A percentile compares a stretch with the other conserved stretches of the same genome.
Evolutionary conservation across 1,140 invertebrate species (phyloP).

Genomic region (Micrasema minimum): DNA sequence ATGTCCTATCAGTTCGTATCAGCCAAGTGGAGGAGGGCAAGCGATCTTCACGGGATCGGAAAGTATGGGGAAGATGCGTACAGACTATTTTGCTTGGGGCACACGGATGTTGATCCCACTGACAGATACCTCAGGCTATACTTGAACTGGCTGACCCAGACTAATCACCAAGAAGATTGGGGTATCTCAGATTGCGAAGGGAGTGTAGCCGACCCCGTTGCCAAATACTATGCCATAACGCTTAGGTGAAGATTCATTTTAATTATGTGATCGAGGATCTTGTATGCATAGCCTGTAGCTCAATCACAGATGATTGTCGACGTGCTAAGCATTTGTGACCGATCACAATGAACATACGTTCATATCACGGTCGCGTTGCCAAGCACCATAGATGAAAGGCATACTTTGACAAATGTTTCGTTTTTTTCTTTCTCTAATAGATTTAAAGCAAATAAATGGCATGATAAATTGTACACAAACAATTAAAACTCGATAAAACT

Average conservation of each 20-base stretch:
- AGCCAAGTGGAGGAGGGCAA: constrained; percentile 66
- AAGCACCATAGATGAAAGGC: too few species aligned
- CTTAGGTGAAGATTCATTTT: constrained; percentile 49
- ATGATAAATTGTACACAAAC: too few species aligned
- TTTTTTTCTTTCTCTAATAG: too few species aligned
- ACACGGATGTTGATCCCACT: constrained; percentile 65
- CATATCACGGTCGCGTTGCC: too few species aligned
- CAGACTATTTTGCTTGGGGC: constrained; percentile 67
- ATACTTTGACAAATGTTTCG: too few species aligned
- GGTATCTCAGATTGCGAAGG: constrained; percentile 60
- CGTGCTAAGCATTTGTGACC: too few species aligned
- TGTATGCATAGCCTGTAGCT: too few species aligned
- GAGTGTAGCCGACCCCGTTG: constrained; percentile 61
- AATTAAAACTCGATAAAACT: too few species aligned
- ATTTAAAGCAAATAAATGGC: too few species aligned
- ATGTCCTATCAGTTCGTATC: constrained; percentile 67
- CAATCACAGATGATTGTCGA: too few species aligned
- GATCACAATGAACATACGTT: too few species aligned
- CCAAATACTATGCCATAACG: constrained; percentile 62
- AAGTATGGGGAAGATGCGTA: constrained; percentile 69
- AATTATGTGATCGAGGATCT: too few species aligned
- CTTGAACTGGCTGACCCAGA: constrained; percentile 65
- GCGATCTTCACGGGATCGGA: constrained; percentile 67
- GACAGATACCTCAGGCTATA: constrained; percentile 69
- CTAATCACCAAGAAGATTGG: constrained; percentile 60